Percentiles rank a stretch among this genome's conserved stretches.
Conservation (phyloP, 2,113 vertebrate genomes). For the Bujurquina vittata region DNA sequence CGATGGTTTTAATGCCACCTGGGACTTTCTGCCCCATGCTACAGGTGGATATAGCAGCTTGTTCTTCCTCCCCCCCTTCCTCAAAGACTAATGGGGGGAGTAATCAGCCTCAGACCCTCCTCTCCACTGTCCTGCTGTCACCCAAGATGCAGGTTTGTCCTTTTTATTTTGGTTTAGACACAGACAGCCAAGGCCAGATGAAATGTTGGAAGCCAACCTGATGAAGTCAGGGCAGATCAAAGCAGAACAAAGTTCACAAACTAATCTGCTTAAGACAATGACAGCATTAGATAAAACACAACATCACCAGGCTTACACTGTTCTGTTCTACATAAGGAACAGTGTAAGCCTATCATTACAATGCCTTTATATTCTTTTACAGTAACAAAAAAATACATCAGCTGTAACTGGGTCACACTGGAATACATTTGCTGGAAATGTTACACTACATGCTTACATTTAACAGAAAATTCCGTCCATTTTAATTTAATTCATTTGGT, state of each 20-base stretch:
- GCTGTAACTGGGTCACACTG: not conserved
- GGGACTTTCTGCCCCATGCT: constrained; percentile 99
- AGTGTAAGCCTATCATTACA: not conserved
- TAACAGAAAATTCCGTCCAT: not conserved
- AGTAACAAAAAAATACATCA: not conserved
- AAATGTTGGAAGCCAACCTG: constrained; percentile 68
- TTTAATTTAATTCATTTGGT: not conserved
- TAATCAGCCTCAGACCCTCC: constrained; percentile 48
- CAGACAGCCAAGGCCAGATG: constrained; percentile 50
- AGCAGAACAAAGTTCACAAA: constrained; percentile 8
- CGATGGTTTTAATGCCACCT: constrained; percentile 96
- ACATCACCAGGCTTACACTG: not conserved
- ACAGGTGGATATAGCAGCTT: constrained; percentile 56
- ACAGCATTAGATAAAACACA: not conserved
- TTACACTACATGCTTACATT: not conserved
- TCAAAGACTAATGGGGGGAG: constrained; percentile 62
- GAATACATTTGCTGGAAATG: not conserved
- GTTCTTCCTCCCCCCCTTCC: constrained; percentile 53
- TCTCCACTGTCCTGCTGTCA: constrained; percentile 61
- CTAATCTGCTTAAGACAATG: not conserved
- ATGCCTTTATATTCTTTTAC: no score
- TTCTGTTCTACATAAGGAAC: not conserved
- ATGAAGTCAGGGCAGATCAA: constrained; percentile 54
- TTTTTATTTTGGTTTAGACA: constrained; percentile 26
- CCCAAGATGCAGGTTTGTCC: constrained; percentile 14